Evolutionary conservation across 1,140 invertebrate species (phyloP).

Genomic region (Neoseiulus cucumeris): DNA sequence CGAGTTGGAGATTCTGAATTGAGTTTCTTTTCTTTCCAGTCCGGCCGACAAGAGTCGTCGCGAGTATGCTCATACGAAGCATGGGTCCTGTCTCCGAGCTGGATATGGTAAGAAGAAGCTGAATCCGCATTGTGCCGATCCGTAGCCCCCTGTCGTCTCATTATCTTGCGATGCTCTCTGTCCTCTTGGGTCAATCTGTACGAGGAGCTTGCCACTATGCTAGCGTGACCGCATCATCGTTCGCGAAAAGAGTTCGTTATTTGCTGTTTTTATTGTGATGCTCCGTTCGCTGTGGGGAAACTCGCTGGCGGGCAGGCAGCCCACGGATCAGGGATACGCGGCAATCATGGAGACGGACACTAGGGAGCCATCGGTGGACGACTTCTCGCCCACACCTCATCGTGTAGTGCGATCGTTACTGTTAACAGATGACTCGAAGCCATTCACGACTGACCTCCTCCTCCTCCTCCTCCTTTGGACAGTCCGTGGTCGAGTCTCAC

Average conservation of each 20-base stretch:
- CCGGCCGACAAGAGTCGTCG: slow-evolving; percentile 62
- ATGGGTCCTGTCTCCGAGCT: slow-evolving; percentile 87
- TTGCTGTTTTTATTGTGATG: background rate
- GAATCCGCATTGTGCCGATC: background rate
- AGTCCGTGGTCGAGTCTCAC: no score
- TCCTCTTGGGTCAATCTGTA: background rate
- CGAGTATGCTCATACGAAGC: slow-evolving; percentile 73
- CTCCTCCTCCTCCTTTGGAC: no score
- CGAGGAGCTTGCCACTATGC: background rate
- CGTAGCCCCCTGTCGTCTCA: background rate
- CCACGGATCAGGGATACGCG: no score
- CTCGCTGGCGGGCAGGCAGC: background rate
- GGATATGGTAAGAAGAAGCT: slow-evolving; percentile 58
- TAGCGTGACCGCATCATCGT: slow-evolving; percentile 12
- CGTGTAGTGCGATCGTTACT: no score
- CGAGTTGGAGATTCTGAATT: no score
- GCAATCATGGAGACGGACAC: no score
- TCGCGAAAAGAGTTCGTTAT: background rate
- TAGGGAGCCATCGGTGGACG: no score
- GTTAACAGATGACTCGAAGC: no score
- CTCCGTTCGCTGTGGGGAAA: background rate
- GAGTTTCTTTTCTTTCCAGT: slow-evolving; percentile 34
- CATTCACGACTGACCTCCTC: no score
- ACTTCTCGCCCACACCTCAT: no score
- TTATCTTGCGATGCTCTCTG: slow-evolving; percentile 10